A percentile compares a stretch with the other conserved stretches of the same genome.
phyloP scores from a whole-genome alignment of 1,140 invertebrate species.

The Rhopalosiphum padi region DNA sequence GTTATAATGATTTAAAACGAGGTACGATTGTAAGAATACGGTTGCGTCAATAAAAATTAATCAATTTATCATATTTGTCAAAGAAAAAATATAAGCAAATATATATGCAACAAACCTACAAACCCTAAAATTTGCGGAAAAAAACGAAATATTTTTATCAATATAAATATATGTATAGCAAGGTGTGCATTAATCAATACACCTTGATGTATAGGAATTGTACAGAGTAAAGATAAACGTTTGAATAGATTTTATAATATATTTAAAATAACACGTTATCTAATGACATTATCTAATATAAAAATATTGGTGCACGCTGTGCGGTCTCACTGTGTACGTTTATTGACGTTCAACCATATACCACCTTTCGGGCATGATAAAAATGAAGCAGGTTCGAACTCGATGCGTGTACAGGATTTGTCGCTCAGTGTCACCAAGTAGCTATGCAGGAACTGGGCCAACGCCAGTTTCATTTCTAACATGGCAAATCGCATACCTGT shows the following conservation, averaged over 20 bases:
- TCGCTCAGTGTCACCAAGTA: constrained; percentile 66
- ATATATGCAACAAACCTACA: too few relatives aligned
- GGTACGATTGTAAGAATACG: too few relatives aligned
- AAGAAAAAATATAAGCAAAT: too few relatives aligned
- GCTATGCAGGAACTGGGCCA: constrained; percentile 61
- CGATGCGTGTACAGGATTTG: constrained; percentile 59
- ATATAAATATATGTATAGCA: not conserved
- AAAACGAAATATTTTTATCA: too few relatives aligned
- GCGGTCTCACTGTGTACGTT: not conserved
- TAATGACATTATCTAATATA: not conserved
- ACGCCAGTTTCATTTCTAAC: constrained; percentile 63
- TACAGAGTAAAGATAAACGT: not conserved
- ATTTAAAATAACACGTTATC: not conserved
- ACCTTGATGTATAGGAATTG: not conserved
- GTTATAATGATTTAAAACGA: too few relatives aligned
- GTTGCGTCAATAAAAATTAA: too few relatives aligned
- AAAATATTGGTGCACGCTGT: not conserved
- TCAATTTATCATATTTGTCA: too few relatives aligned
- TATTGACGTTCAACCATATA: constrained; percentile 58
- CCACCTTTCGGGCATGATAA: constrained; percentile 57
- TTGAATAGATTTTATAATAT: not conserved
- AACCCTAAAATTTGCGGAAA: too few relatives aligned
- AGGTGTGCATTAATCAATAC: too few relatives aligned
- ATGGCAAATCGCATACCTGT: constrained; percentile 64
- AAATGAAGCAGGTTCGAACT: constrained; percentile 55